Evolutionary conservation across 2,888 invertebrate genomes (phyloP), one percentile per base, ranked within the genome.

Genomic region (Chaitophorus viminalis): DNA sequence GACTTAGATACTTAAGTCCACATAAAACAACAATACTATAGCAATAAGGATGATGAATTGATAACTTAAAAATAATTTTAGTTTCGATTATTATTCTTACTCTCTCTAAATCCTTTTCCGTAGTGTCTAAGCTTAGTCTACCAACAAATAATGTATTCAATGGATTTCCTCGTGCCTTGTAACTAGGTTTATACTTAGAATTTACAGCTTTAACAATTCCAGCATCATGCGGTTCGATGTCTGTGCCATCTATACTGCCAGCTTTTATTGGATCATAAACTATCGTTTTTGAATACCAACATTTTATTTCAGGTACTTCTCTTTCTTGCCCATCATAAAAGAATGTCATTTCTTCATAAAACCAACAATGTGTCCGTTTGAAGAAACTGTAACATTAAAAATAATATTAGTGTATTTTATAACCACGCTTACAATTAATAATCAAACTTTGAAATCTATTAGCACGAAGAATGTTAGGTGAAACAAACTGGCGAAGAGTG

Each of bases 211-310:
- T 92, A 25, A 94, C 91, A 33, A 97, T 93, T 3, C 93, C 97
- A 89, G 93, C 94, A 91, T 97, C 97, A 90, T 97, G 97, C 0
- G 97, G 95, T 88, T 94, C 94, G 0, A 93, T 93, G 91, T 97
- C 97, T 0, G 96, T 97, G 90, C 96, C 95, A 92, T 97, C 97
- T 79, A 97, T 97, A 88, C 97, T 97, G 14, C 96, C 97, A 88
- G 95, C 94, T 92, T 95, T 94, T 84, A 97, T 92, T 0, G 97
- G 96, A 91, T 97, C 94, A 90, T 97, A 97, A 25, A 91, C 91
- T 90, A 93, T 94, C 9, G 94, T 93, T 90, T 92, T 93, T 79
- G 93, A 92, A 46, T 92, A 92, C 94, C 94, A 94, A 87, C 91
- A 91, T 89, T 91, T 90, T 36, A 88, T 68, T 79, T 89, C 36